A percentile compares a stretch with the other conserved stretches of the same genome.
Conservation (phyloP, 2,797 vertebrate species). For the Eutrigla gurnardus region DNA sequence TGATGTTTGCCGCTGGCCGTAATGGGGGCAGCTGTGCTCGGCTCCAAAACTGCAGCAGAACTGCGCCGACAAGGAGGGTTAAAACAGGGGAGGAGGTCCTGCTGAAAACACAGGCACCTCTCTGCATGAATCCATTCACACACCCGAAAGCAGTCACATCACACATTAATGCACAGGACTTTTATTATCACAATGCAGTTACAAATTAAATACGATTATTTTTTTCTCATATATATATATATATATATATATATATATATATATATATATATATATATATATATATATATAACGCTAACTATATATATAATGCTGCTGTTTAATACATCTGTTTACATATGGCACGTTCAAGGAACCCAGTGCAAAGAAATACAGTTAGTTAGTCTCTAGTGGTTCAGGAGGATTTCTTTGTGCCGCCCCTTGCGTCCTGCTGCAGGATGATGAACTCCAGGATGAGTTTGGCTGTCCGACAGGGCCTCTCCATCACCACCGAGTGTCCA, state of each 20-base stretch:
- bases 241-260: too few relatives aligned
- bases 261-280: too few relatives aligned
- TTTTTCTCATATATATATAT: background rate
- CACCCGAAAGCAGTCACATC: background rate
- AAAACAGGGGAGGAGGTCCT: slow-evolving; percentile 22
- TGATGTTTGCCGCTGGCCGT: slow-evolving; percentile 54
- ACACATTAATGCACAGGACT: background rate
- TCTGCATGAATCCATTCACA: slow-evolving; percentile 38
- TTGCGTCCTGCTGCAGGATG: slow-evolving; percentile 84
- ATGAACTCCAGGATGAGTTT: slow-evolving; percentile 94
- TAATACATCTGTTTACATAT: background rate
- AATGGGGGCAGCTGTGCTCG: slow-evolving; percentile 44
- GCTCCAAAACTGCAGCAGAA: slow-evolving; percentile 61
- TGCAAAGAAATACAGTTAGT: background rate
- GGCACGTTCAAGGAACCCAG: slow-evolving; percentile 10
- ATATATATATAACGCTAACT: background rate
- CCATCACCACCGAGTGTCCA: slow-evolving; percentile 95
- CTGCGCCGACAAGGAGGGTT: slow-evolving; percentile 50
- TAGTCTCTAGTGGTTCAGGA: slow-evolving; percentile 51
- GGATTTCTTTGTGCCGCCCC: slow-evolving; percentile 85
- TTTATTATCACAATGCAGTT: slow-evolving; percentile 44
- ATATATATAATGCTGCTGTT: background rate
- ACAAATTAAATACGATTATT: slow-evolving; percentile 17
- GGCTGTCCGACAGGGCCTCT: slow-evolving; percentile 92
- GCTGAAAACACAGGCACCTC: slow-evolving; percentile 49